Evolutionary conservation across 2,888 invertebrate genomes (phyloP), one percentile per base, ranked within the genome.

Genomic region (Diaphora mendica): DNA sequence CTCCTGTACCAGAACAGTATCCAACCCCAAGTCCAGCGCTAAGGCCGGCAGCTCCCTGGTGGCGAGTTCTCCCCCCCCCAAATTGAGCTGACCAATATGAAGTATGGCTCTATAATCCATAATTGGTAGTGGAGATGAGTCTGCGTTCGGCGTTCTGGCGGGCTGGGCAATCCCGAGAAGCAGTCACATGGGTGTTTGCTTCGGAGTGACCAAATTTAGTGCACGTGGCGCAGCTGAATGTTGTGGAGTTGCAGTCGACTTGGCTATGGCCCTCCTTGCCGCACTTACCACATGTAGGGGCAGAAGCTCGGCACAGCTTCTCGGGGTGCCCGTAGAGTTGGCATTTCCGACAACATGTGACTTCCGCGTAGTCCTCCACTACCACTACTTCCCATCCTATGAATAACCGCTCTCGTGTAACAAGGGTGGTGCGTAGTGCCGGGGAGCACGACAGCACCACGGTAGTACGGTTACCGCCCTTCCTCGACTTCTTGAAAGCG

Each of bases 301-400:
- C n/a, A n/a, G 39, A 9, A 0, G 83, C 55, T 0, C 78, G n/a
- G 59, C 87, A 88, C 23, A 73, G 78, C 1, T 84, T 82, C 20
- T 84, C 88, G 0, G 87, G 87, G 79, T 90, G 87, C 0, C 89
- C 88, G 39, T 87, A 89, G 2, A 79, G 78, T 30, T 89, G 89
- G 67, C 90, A 89, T 11, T 79, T 85, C 0, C 8, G 59, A 75
- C 87, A 88, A 78, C 87, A 86, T 0, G 85, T 84, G 0, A 77
- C 79, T 9, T 42, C 9, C 0, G 83, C 17, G 0, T 67, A 78
- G 66, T 86, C 83, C 0, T 13, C 3, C 0, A 79, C 78, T 1
- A 76, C 70, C 0, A 77, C 72, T 0, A 68, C 80, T 1, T 83
- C 77, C 85, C 84, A 86, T 0, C 81, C 85, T 0, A 86, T 26